These are phyloP conservation scores for Drosophila tanythrix DNA, from an alignment of 2,888 invertebrate species.

Conservation along the genomic window DNA sequence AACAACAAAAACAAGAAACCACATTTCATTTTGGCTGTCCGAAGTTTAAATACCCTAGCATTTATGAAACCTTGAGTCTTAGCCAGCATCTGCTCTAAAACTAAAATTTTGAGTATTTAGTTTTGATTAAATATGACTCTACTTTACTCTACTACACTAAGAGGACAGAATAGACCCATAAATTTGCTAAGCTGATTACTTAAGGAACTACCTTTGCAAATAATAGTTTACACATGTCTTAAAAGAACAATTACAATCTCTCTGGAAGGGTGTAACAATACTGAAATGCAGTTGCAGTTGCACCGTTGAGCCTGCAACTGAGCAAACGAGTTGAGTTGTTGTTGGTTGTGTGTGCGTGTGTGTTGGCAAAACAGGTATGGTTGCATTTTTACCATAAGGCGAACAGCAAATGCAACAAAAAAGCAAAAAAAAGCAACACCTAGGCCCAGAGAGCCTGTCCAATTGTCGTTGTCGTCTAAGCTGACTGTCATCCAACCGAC, in stretches of 20 bases:
- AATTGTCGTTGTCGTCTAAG: conserved; percentile 63
- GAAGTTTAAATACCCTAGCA: conserved; percentile 35
- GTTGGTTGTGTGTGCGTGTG: conserved; percentile 35
- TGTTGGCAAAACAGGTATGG: conserved; percentile 80
- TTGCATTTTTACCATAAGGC: conserved; percentile 81
- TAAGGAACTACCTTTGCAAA: background rate
- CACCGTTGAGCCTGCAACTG: conserved; percentile 60
- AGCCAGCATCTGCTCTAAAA: background rate
- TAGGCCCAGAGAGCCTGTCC: conserved; percentile 61
- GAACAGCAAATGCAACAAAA: conserved; percentile 61
- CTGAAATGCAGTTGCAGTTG: conserved; percentile 72
- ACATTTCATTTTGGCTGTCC: background rate
- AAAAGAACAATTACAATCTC: conserved; percentile 12
- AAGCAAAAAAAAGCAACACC: conserved; percentile 74
- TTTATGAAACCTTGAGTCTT: background rate
- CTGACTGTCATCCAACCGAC: conserved; percentile 61
- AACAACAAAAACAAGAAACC: conserved; percentile 31
- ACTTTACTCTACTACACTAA: background rate
- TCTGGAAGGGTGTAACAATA: conserved; percentile 33
- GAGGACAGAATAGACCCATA: background rate
- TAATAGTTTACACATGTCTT: background rate
- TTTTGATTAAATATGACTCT: background rate
- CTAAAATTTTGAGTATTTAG: background rate
- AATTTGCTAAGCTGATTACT: background rate
- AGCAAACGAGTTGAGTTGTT: conserved; percentile 62